A percentile compares a stretch with the other conserved stretches of the same genome.
phyloP scores from a whole-genome alignment of 2,113 vertebrate genomes.

The Bungarus multicinctus region DNA sequence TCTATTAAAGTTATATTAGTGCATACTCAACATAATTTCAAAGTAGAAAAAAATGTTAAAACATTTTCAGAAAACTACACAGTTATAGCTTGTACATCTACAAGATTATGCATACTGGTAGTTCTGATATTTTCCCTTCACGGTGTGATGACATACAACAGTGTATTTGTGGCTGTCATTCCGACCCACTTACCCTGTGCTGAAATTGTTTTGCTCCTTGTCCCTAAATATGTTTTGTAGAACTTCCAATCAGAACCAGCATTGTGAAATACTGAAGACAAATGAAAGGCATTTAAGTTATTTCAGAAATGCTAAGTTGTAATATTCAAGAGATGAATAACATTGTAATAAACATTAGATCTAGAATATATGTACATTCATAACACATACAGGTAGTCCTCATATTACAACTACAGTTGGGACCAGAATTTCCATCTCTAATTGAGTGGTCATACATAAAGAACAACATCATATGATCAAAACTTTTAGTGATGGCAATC shows the following conservation, averaged over 20 bases:
- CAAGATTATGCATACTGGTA: not conserved
- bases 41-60: not conserved
- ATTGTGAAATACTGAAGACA: conserved; percentile 8
- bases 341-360: conserved; percentile 20
- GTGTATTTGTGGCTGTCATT: conserved; percentile 27
- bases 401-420: not conserved
- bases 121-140: conserved; percentile 29
- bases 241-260: conserved; percentile 27
- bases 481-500: not conserved
- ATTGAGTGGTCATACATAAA: not conserved
- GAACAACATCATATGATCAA: not conserved
- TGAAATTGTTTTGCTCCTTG: conserved; percentile 38
- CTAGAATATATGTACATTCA: conserved; percentile 29
- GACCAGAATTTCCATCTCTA: not conserved
- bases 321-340: conserved; percentile 22
- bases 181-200: conserved; percentile 31
- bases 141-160: conserved; percentile 18
- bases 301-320: not conserved
- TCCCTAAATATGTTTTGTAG: conserved; percentile 37
- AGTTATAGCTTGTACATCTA: not conserved
- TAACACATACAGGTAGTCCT: conserved; percentile 25
- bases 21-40: not conserved
- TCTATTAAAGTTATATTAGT: not conserved
- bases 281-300: conserved; percentile 8
- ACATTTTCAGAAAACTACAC: not conserved